Base-by-base conservation (phyloP, 1,140 invertebrate species). In the Drosophila auraria region DNA sequence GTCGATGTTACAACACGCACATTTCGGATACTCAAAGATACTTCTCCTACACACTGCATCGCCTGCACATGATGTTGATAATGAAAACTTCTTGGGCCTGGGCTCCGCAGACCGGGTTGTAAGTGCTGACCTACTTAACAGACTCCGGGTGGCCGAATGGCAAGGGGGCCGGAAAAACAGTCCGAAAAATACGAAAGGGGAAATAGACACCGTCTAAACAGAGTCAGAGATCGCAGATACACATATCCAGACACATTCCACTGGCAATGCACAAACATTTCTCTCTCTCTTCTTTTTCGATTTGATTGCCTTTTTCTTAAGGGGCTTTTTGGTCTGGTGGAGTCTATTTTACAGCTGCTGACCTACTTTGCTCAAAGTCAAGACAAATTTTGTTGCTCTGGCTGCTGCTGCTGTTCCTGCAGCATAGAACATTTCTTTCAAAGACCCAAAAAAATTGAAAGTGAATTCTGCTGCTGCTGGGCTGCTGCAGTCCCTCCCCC, bases 311-410 rank as follows among this genome's bases (percentile, higher is more conserved):
- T 49, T 49, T 47, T 56, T 61, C 40, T 53, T 64, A 25, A 57
- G 36, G 54, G 54, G 54, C 36, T 64, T 36, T 45, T 40, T 50
- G 17, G 49, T 78, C 72, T 77, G 54, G 42, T 68, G 78, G 75
- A 78, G 83, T 87, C 83, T 87, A 80, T 87, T 84, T 89, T 87
- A 89, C 83, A 87, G 84, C 83, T 89, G 86, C 84, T 90, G 84
- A 89, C 84, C 84, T 83, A 89, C 69, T 90, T 89, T 69, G 63
- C 81, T 61, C 82, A 90, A 89, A 89, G 84, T 89, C 84, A 89
- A 89, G 82, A 84, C 40, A 86, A 79, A 62, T 57, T 70, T 27
- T 70, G 73, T 63, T 71, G 54, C 54, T 58, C 47, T 60, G 17
- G 47, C 49, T 64, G 33, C 38, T 38, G 53, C 53, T 69, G 62